Percentiles rank a stretch among this genome's conserved stretches.
Evolutionary conservation across 1,140 invertebrate genomes (phyloP).

Genomic region (Leguminivora glycinivorella): DNA sequence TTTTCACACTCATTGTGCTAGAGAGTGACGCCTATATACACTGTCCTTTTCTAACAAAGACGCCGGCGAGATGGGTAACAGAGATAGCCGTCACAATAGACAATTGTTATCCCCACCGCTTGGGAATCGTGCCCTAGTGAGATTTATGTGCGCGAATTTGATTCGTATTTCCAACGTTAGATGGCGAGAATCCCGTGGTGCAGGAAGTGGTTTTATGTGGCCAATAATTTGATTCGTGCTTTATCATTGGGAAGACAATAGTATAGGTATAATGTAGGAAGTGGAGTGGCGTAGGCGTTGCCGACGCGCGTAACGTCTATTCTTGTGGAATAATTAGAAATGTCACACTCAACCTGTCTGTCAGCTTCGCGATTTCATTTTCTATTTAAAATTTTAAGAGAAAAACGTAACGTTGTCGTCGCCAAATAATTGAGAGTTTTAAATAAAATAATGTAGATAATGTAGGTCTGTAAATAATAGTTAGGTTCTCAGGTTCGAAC

Average conservation of each 20-base stretch:
- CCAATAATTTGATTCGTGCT: slow-evolving; percentile 73
- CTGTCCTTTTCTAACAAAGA: slow-evolving; percentile 53
- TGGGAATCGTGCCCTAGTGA: slow-evolving; percentile 58
- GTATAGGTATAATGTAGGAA: slow-evolving; percentile 55
- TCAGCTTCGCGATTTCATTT: not conserved
- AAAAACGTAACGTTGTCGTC: not conserved
- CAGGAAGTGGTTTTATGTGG: slow-evolving; percentile 38
- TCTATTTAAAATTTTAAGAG: not conserved
- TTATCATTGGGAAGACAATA: slow-evolving; percentile 76
- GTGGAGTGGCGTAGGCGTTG: slow-evolving; percentile 49
- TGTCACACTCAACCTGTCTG: not conserved
- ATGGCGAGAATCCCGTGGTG: slow-evolving; percentile 29
- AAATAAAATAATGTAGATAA: too few species aligned
- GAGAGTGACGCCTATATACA: slow-evolving; percentile 46
- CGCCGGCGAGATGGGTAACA: slow-evolving; percentile 65
- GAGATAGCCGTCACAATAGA: slow-evolving; percentile 76
- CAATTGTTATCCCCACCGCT: slow-evolving; percentile 74
- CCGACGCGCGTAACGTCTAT: not conserved
- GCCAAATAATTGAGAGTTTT: not conserved
- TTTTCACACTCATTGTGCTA: slow-evolving; percentile 69
- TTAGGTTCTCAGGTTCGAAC: not conserved
- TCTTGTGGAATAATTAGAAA: slow-evolving; percentile 28
- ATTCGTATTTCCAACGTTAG: slow-evolving; percentile 21
- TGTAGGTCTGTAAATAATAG: not conserved
- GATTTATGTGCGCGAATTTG: slow-evolving; percentile 37